Evolutionary conservation across 2,797 vertebrate genomes (phyloP).

Genomic region (Macropus fuliginosus): DNA sequence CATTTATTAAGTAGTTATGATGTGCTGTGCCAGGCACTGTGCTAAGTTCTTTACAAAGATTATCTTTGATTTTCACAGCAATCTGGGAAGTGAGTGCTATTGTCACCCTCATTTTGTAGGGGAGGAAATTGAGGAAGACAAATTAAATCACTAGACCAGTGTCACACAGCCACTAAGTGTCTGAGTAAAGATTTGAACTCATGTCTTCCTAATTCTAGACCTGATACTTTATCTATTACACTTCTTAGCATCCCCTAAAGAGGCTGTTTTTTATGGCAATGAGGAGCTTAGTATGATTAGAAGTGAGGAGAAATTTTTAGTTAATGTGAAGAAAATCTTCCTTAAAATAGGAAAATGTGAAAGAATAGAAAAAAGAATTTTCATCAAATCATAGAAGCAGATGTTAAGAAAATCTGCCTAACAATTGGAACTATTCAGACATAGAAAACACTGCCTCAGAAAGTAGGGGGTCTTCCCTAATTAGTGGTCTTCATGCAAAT

Average conservation of each 20-base stretch:
- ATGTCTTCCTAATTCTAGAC: neutral
- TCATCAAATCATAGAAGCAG: neutral
- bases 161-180: neutral
- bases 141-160: neutral
- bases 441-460: neutral
- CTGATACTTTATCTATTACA: neutral
- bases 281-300: neutral
- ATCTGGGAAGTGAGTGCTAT: neutral
- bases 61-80: neutral
- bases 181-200: neutral
- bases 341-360: neutral
- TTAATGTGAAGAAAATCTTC: neutral
- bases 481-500: neutral
- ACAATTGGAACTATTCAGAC: neutral
- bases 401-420: neutral
- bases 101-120: neutral
- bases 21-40: neutral
- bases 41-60: neutral
- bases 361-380: neutral
- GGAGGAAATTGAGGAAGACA: neutral
- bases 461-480: neutral
- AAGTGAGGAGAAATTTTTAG: neutral
- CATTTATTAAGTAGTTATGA: neutral
- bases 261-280: neutral
- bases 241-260: neutral